Evolutionary conservation across 2,113 vertebrate genomes (phyloP).

Genomic region (Pygoscelis adeliae): DNA sequence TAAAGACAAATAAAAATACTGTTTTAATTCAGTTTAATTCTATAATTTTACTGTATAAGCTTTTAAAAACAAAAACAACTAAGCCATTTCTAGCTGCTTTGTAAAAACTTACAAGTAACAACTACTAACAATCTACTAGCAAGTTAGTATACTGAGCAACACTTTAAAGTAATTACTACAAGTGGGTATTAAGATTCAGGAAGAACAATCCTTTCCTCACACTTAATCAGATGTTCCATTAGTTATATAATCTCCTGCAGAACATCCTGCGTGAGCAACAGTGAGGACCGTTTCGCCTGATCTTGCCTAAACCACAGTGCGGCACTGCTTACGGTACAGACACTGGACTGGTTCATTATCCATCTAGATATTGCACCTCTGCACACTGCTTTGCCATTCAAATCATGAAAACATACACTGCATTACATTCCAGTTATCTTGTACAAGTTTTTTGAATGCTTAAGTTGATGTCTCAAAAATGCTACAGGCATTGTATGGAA

Average conservation of each 20-base stretch:
- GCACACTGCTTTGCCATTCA: not conserved
- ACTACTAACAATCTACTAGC: no score
- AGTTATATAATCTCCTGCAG: not conserved
- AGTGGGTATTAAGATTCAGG: not conserved
- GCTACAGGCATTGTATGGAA: not conserved
- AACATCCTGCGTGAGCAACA: not conserved
- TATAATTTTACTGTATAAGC: not conserved
- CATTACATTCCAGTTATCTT: not conserved
- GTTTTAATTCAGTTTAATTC: not conserved
- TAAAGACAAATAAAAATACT: not conserved
- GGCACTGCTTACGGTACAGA: not conserved
- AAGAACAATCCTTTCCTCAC: not conserved
- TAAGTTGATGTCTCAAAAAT: not conserved
- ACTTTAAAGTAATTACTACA: not conserved
- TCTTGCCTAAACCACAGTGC: not conserved
- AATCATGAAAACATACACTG: not conserved
- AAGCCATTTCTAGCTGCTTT: not conserved
- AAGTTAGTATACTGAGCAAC: not conserved
- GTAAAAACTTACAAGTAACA: not conserved
- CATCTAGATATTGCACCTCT: fast-evolving
- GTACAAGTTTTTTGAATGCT: not conserved
- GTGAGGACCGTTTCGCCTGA: not conserved
- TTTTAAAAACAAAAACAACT: not conserved
- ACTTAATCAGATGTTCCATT: not conserved
- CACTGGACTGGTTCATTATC: fast-evolving